Conservation (phyloP, 2,797 vertebrate species). For the Ciconia nigra region DNA sequence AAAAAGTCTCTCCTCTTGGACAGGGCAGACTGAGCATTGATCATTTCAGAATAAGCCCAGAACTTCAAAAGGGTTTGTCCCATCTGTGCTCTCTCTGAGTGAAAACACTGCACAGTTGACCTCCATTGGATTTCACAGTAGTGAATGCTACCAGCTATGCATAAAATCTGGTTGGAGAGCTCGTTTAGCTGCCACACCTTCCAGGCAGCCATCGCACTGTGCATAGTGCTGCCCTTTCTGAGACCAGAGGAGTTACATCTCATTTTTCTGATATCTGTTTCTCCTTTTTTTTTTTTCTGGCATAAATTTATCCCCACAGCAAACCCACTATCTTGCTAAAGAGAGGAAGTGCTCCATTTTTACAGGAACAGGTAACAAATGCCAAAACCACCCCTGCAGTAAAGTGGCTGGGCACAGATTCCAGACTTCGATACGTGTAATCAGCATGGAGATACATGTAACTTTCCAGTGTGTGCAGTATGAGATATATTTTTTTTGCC, state of each 20-base stretch:
- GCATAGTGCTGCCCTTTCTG: background rate
- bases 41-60: background rate
- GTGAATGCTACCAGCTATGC: background rate
- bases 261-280: constrained; percentile 10
- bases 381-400: background rate
- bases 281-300: background rate
- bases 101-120: background rate
- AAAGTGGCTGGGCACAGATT: background rate
- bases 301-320: background rate
- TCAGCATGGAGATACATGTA: background rate
- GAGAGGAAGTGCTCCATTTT: constrained; percentile 6
- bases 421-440: background rate
- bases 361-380: constrained; percentile 22
- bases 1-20: background rate
- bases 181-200: background rate
- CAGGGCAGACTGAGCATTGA: background rate
- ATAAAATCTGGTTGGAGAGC: background rate
- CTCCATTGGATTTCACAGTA: background rate
- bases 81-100: background rate
- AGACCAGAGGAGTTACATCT: background rate
- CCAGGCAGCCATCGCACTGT: background rate
- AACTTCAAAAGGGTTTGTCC: background rate
- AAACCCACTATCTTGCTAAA: background rate
- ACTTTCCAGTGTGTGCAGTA: background rate
- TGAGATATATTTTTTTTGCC: background rate